Evolutionary conservation across 2,888 invertebrate species (phyloP).

Genomic region (Strigamia maritima): DNA sequence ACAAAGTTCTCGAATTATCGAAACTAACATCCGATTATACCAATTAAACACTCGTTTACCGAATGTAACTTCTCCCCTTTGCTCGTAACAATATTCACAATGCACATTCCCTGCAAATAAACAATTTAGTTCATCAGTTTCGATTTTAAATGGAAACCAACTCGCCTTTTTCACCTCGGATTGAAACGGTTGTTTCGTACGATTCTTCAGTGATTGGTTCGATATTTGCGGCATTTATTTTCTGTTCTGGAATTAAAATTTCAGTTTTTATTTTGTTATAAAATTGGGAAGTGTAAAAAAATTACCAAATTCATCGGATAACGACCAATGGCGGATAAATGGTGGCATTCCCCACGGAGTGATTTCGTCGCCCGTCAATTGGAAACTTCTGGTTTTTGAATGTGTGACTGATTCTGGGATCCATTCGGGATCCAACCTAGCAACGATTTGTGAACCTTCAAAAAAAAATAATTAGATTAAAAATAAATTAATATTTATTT

Average conservation of each 20-base stretch:
- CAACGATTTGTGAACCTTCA: not conserved
- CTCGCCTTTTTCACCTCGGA: not conserved
- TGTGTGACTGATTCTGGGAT: not conserved
- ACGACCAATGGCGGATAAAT: constrained; percentile 6
- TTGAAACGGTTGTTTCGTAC: not conserved
- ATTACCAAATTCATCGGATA: not conserved
- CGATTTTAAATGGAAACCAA: too few relatives aligned
- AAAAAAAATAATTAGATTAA: not conserved
- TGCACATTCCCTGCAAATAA: not conserved
- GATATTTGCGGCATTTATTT: not conserved
- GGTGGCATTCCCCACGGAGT: constrained; percentile 20
- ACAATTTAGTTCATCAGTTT: not conserved
- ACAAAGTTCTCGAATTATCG: not conserved
- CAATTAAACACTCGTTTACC: not conserved
- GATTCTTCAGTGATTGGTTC: not conserved
- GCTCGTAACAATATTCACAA: not conserved
- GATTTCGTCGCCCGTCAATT: constrained; percentile 15
- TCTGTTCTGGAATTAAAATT: not conserved
- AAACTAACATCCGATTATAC: not conserved
- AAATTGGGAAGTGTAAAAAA: too few relatives aligned
- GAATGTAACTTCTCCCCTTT: not conserved
- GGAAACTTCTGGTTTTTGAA: not conserved
- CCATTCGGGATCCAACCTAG: not conserved
- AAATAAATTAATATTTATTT: not conserved
- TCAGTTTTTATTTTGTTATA: not conserved